Conservation (phyloP, 1,140 invertebrate genomes). For the Drosophila arawakana region DNA sequence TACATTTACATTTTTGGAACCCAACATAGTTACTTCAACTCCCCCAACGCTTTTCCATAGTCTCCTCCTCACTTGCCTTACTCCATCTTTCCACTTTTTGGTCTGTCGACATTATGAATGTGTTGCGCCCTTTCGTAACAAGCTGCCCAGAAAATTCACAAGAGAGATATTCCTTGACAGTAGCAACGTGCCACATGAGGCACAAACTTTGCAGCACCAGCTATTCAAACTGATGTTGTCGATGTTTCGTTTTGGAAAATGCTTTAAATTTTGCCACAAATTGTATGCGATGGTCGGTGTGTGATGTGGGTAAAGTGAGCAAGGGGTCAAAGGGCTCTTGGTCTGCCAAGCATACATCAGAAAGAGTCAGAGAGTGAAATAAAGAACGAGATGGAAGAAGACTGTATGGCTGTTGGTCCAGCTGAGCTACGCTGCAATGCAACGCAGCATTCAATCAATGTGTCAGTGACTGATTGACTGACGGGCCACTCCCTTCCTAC, state of each 20-base stretch:
- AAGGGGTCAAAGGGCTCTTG: not conserved
- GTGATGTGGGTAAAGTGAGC: not conserved
- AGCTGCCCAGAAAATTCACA: slow-evolving; percentile 70
- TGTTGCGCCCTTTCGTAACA: slow-evolving; percentile 45
- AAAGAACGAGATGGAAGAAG: not conserved
- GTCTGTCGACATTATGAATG: slow-evolving; percentile 30
- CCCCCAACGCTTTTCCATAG: too few species aligned
- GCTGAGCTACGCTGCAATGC: slow-evolving; percentile 21
- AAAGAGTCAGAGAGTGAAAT: not conserved
- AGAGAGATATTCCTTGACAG: slow-evolving; percentile 58
- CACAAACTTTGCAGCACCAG: slow-evolving; percentile 17
- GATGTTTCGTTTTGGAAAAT: slow-evolving; percentile 47
- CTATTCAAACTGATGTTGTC: slow-evolving; percentile 23
- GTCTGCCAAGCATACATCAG: slow-evolving; percentile 17
- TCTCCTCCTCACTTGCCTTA: not conserved
- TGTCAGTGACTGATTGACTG: slow-evolving; percentile 50
- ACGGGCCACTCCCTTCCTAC: slow-evolving; percentile 8
- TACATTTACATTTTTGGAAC: slow-evolving; percentile 36
- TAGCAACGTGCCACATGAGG: slow-evolving; percentile 47
- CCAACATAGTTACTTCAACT: not conserved
- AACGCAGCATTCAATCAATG: slow-evolving; percentile 49
- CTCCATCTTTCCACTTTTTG: not conserved
- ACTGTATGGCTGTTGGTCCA: slow-evolving; percentile 6
- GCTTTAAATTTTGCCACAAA: slow-evolving; percentile 64
- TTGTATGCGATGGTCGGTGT: not conserved